phyloP scores from a whole-genome alignment of 2,888 invertebrate species.

The Eupithecia subfuscata region DNA sequence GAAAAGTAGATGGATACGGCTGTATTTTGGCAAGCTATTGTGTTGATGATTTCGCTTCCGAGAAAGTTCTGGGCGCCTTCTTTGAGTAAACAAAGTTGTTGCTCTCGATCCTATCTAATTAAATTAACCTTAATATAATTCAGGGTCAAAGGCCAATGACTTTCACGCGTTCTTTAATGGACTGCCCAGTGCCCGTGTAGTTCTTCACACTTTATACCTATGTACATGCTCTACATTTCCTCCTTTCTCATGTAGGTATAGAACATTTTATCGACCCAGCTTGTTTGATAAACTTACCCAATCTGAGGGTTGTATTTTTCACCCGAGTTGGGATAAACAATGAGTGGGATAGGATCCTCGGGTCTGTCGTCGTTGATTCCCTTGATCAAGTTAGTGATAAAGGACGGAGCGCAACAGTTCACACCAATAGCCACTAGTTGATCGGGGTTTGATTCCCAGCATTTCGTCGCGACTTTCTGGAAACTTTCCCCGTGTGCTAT shows the following conservation, averaged over 20 bases:
- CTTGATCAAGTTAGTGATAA: conserved; percentile 69
- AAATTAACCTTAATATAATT: conserved; percentile 8
- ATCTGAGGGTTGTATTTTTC: conserved; percentile 89
- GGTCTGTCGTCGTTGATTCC: conserved; percentile 80
- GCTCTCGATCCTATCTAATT: conserved; percentile 12
- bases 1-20: conserved; percentile 38
- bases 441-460: conserved; percentile 88
- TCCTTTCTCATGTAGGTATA: background rate
- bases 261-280: background rate
- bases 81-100: conserved; percentile 9
- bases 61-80: conserved; percentile 38
- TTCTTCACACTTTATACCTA: background rate
- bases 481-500: conserved; percentile 93
- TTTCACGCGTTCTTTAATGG: conserved; percentile 4
- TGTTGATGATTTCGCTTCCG: conserved; percentile 38
- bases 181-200: background rate
- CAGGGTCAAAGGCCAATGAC: conserved; percentile 6
- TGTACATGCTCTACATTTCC: background rate
- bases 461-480: conserved; percentile 87
- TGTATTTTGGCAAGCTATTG: conserved; percentile 45
- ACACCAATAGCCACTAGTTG: conserved; percentile 93
- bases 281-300: conserved; percentile 78
- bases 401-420: conserved; percentile 89
- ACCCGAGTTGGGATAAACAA: conserved; percentile 97
- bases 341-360: conserved; percentile 86